Evolutionary conservation across 2,797 vertebrate genomes (phyloP).

Genomic region (Buphagus erythrorhynchus): DNA sequence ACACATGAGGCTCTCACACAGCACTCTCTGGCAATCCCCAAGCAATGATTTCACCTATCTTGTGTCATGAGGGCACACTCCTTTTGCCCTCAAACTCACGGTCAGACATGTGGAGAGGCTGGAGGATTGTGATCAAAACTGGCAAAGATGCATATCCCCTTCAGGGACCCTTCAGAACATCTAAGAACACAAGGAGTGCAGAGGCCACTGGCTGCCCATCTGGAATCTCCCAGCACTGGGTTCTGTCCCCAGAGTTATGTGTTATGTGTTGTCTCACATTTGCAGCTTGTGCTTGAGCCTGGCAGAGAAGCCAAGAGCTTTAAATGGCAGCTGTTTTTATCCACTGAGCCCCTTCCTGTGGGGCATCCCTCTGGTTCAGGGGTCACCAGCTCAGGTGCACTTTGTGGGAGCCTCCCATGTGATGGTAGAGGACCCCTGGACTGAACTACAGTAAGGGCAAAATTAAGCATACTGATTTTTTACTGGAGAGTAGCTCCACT

Average conservation of each 20-base stretch:
- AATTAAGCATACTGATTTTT: rapidly evolving
- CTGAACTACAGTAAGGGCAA: background rate
- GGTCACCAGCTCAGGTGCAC: background rate
- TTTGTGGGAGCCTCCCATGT: background rate
- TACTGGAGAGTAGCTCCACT: background rate
- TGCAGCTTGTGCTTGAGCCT: background rate
- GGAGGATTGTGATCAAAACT: background rate
- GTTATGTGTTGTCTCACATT: background rate
- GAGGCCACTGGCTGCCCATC: background rate
- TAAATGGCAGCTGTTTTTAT: background rate
- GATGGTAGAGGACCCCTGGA: background rate
- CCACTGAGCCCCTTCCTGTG: rapidly evolving
- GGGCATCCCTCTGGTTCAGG: rapidly evolving
- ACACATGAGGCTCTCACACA: background rate
- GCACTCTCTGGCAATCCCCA: background rate
- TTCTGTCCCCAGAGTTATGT: background rate
- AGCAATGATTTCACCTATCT: background rate
- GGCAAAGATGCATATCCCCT: background rate
- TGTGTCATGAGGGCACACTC: rapidly evolving
- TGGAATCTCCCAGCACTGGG: background rate
- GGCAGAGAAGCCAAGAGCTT: background rate
- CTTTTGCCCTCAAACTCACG: background rate
- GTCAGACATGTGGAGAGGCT: background rate
- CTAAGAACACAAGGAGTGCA: background rate
- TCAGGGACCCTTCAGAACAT: background rate